phyloP scores from a whole-genome alignment of 1,140 invertebrate genomes.

The Drosophila persimilis region DNA sequence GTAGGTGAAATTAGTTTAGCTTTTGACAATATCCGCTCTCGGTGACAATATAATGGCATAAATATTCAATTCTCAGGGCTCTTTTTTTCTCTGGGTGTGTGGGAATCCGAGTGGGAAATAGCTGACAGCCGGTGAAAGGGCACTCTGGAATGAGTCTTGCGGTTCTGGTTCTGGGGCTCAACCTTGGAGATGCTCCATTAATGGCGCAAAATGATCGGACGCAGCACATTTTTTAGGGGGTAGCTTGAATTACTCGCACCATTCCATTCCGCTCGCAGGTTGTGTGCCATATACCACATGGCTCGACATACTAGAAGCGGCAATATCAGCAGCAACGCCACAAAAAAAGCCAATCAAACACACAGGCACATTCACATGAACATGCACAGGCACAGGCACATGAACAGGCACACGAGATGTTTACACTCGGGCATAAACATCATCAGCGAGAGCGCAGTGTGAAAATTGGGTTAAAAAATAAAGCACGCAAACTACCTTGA shows the following conservation, averaged over 20 bases:
- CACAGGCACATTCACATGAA: too few relatives aligned
- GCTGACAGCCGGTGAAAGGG: slow-evolving; percentile 11
- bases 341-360: slow-evolving; percentile 27
- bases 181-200: slow-evolving; percentile 75
- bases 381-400: too few relatives aligned
- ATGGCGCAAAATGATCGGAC: slow-evolving; percentile 23
- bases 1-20: too few relatives aligned
- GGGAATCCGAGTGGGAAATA: background rate
- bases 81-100: too few relatives aligned
- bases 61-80: too few relatives aligned
- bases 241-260: background rate
- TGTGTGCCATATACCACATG: too few relatives aligned
- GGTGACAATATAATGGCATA: too few relatives aligned
- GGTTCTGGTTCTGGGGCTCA: slow-evolving; percentile 21
- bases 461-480: slow-evolving; percentile 75
- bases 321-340: slow-evolving; percentile 1
- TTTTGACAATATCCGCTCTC: too few relatives aligned
- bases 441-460: slow-evolving; percentile 13
- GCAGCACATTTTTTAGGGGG: slow-evolving; percentile 18
- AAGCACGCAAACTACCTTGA: slow-evolving; percentile 78
- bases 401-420: background rate
- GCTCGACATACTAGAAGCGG: background rate
- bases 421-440: slow-evolving; percentile 25
- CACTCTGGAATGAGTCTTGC: background rate
- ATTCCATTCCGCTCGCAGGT: too few relatives aligned